phyloP scores from a whole-genome alignment of 2,797 vertebrate species.

The Chromis chromis region DNA sequence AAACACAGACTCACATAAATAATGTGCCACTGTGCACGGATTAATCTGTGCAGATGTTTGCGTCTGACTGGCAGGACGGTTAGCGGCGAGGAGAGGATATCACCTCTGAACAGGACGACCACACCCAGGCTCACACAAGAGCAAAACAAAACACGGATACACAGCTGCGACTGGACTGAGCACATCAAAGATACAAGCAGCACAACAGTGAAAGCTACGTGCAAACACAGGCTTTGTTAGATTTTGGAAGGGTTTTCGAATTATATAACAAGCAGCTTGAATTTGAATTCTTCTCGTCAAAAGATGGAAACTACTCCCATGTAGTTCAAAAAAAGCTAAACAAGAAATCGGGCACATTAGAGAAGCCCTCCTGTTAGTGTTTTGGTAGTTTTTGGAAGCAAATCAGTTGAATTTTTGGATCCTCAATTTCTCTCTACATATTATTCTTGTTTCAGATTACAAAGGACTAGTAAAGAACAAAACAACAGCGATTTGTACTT shows the following conservation, averaged over 20 bases:
- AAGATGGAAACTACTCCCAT: slow-evolving; percentile 46
- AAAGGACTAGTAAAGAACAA: neutral
- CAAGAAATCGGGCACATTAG: neutral
- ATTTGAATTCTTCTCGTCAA: slow-evolving; percentile 4
- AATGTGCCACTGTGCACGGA: slow-evolving; percentile 25
- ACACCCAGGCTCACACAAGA: slow-evolving; percentile 61
- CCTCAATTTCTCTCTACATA: slow-evolving; percentile 5
- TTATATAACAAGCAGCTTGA: neutral
- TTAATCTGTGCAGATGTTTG: slow-evolving; percentile 33
- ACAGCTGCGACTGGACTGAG: slow-evolving; percentile 23
- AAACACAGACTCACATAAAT: slow-evolving; percentile 44
- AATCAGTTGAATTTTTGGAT: slow-evolving; percentile 28
- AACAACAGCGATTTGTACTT: neutral
- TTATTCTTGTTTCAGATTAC: slow-evolving; percentile 4
- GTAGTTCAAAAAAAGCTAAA: slow-evolving; percentile 34
- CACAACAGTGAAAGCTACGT: slow-evolving; percentile 34
- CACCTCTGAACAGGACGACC: slow-evolving; percentile 65
- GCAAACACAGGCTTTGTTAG: slow-evolving; percentile 8
- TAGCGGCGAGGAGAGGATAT: slow-evolving; percentile 54
- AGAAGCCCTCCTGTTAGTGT: neutral
- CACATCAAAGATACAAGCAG: slow-evolving; percentile 54
- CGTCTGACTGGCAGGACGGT: slow-evolving; percentile 31
- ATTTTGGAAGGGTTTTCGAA: slow-evolving; percentile 25
- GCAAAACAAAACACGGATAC: slow-evolving; percentile 74
- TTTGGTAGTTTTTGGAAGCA: slow-evolving; percentile 43